These are phyloP conservation scores for Heptranchias perlo DNA, from an alignment of 2,113 vertebrate species.

Conservation along the genomic window DNA sequence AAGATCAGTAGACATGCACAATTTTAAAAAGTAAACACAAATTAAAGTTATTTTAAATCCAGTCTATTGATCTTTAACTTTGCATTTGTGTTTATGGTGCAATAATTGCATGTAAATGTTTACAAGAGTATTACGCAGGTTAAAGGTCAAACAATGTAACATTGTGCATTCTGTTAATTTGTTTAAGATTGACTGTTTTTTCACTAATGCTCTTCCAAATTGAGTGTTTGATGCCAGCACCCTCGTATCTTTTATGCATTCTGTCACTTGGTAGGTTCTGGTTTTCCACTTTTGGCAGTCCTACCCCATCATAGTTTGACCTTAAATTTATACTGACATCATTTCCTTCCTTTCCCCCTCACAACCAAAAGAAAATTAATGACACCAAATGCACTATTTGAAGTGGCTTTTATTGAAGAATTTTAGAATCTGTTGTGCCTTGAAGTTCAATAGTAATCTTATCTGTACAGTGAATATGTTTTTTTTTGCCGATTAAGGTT, in stretches of 20 bases:
- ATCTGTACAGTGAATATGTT: neutral
- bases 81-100: neutral
- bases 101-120: constrained; percentile 31
- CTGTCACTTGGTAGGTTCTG: neutral
- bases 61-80: constrained; percentile 14
- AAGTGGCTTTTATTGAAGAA: neutral
- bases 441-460: neutral
- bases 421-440: neutral
- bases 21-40: constrained; percentile 1
- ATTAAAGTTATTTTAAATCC: neutral
- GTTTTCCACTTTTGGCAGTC: neutral
- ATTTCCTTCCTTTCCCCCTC: neutral
- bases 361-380: neutral
- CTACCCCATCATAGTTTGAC: neutral
- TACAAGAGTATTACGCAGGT: neutral
- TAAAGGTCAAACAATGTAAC: constrained; percentile 18
- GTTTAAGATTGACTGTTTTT: neutral
- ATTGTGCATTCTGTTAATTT: constrained; percentile 10
- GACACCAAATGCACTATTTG: neutral
- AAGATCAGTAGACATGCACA: constrained; percentile 10
- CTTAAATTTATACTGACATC: neutral
- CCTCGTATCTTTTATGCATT: neutral
- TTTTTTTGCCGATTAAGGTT: neutral
- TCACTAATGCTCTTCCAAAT: neutral
- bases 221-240: neutral